Evolutionary conservation across 2,797 vertebrate genomes (phyloP), one percentile per base, ranked within the genome.

Genomic region (Lagorchestes hirsutus): DNA sequence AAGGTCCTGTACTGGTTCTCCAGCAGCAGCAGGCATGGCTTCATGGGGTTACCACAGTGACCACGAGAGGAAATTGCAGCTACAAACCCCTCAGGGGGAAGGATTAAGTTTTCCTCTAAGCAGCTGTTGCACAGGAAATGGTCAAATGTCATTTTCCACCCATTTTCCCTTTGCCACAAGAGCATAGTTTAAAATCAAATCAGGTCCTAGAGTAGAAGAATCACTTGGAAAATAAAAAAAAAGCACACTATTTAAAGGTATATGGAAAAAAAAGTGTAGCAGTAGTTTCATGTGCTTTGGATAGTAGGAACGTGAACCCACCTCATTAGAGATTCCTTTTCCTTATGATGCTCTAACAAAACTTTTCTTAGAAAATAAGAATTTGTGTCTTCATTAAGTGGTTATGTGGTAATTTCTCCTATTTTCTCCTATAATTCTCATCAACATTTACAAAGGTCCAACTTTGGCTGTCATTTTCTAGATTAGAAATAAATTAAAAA

Each of bases 171-270:
- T 50, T 50, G 8, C 29, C 54, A 92, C 57, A 93, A 93, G 27
- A 92, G n/a, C 55, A 28, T 1, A 55, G 40, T n/a, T 92, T 95
- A 56, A 87, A 91, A 67, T 34, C 52, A 94, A 92, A 94, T 31
- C 55, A 95, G 87, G 52, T 46, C 50, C 54, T 8, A 93, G 4
- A 87, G 55, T 40, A 55, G 11, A 28, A 29, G n/a, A 93, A 31
- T 56, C 58, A 6, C 14, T n/a, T 54, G 56, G 93, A 54, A 91
- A 95, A 54, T 50, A 27, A 52, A 29, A 29, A 27, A 46, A 18
- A 31, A 24, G 67, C 9, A 34, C 2, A 28, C 1, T 54, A 24
- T 24, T 62, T 54, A 93, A 24, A 74, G 57, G 34, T 50, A 10
- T 1, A 22, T 54, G 50, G 52, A 34, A 29, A n/a, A 24, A 54